Evolutionary conservation across 2,113 vertebrate species (phyloP).

Genomic region (Cololabis saira): DNA sequence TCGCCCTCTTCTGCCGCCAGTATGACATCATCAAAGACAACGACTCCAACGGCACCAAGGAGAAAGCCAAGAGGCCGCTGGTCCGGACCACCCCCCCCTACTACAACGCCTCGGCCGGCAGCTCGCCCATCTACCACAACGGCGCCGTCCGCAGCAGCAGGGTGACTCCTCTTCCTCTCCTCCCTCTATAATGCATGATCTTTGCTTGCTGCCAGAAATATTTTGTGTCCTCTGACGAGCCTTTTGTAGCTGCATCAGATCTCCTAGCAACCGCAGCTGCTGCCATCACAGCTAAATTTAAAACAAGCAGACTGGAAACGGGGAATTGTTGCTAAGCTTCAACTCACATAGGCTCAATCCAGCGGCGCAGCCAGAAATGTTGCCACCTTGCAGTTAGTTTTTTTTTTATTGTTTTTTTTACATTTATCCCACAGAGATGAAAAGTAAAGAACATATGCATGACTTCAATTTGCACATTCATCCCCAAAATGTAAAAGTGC

Average conservation of each 20-base stretch:
- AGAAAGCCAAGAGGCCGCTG: constrained; percentile 92
- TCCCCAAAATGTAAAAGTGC: too few relatives aligned
- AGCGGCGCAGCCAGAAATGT: too few relatives aligned
- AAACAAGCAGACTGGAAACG: constrained; percentile 28
- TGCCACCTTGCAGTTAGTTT: too few relatives aligned
- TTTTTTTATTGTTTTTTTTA: too few relatives aligned
- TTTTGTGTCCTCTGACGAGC: constrained; percentile 36
- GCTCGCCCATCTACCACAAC: constrained; percentile 88
- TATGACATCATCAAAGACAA: constrained; percentile 99
- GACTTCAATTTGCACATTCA: too few relatives aligned
- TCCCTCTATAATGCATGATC: constrained; percentile 18
- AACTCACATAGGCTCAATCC: neutral
- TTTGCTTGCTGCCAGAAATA: constrained; percentile 10
- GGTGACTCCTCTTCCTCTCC: constrained; percentile 64
- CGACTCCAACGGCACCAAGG: constrained; percentile 95
- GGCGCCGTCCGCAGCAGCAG: constrained; percentile 86
- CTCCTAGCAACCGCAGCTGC: constrained; percentile 64
- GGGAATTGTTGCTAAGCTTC: neutral
- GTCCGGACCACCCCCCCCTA: constrained; percentile 86
- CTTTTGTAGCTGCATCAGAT: constrained; percentile 41
- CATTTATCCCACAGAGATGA: too few relatives aligned
- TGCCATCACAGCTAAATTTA: constrained; percentile 60
- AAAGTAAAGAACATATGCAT: too few relatives aligned
- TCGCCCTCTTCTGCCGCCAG: constrained; percentile 97
- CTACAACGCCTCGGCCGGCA: constrained; percentile 79